These are phyloP conservation scores for Synergus gifuensis DNA, from an alignment of 2,888 invertebrate species.

Conservation along the genomic window DNA sequence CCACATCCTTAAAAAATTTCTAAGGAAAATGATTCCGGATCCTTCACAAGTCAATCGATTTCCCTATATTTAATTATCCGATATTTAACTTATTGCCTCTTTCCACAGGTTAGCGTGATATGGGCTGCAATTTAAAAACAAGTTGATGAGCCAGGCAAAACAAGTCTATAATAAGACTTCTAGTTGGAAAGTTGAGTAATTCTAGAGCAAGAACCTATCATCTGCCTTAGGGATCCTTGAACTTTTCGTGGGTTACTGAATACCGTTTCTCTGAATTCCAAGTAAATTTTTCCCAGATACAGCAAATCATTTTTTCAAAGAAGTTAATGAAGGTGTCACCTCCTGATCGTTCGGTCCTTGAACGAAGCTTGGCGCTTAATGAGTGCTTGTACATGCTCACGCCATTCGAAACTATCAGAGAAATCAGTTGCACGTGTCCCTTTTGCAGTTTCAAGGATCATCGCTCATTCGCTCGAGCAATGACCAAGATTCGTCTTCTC, in stretches of 20 bases:
- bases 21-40: background rate
- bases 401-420: slow-evolving; percentile 12
- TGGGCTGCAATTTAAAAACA: background rate
- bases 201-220: background rate
- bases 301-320: background rate
- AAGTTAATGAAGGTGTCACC: slow-evolving; percentile 29
- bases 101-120: background rate
- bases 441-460: background rate
- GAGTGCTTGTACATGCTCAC: slow-evolving; percentile 8
- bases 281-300: background rate
- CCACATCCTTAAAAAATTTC: background rate
- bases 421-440: slow-evolving; percentile 25
- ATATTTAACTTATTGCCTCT: background rate
- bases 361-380: slow-evolving; percentile 15
- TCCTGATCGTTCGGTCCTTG: background rate
- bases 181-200: background rate
- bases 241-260: background rate
- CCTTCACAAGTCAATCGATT: too few species aligned
- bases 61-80: too few species aligned
- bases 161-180: background rate
- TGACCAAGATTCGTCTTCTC: slow-evolving; percentile 13
- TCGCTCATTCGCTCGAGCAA: slow-evolving; percentile 17
- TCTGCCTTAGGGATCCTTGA: background rate
- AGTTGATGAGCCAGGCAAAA: background rate
- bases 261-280: too few species aligned